A percentile compares a stretch with the other conserved stretches of the same genome.
Evolutionary conservation across 2,113 vertebrate species (phyloP).

Genomic region (Silurus asotus): DNA sequence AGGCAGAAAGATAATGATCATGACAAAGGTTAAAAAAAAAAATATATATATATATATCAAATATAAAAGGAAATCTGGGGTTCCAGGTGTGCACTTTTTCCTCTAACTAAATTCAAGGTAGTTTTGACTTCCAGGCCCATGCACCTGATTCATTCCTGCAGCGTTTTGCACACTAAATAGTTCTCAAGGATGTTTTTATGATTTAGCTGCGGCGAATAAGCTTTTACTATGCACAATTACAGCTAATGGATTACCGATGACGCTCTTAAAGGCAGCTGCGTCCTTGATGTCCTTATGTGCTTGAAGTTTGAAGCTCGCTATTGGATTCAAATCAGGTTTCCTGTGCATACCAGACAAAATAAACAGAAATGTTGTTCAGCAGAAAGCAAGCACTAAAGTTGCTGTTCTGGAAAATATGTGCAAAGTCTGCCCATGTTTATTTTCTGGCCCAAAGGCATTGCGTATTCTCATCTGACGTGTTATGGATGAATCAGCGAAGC

Average conservation of each 20-base stretch:
- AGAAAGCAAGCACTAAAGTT: neutral
- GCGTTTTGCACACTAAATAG: neutral
- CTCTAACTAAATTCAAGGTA: neutral
- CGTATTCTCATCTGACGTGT: too few species aligned
- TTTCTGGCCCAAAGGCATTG: neutral
- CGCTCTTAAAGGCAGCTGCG: too few species aligned
- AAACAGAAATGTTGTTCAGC: neutral
- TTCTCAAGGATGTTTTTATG: neutral
- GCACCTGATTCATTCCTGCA: neutral
- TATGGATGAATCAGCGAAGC: too few species aligned
- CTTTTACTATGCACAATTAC: neutral
- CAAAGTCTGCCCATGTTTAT: neutral
- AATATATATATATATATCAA: too few species aligned
- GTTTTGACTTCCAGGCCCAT: neutral
- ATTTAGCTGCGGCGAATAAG: neutral
- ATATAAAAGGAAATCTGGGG: neutral
- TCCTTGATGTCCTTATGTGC: neutral
- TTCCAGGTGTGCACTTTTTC: neutral
- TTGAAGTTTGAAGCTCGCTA: neutral
- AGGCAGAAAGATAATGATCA: constrained; percentile 28
- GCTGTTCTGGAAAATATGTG: neutral
- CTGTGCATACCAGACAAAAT: neutral
- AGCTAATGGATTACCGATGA: neutral
- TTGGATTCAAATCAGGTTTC: neutral
- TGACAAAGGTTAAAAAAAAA: neutral